Evolutionary conservation across 2,888 invertebrate species (phyloP).

Genomic region (Drosophila glabriapex): DNA sequence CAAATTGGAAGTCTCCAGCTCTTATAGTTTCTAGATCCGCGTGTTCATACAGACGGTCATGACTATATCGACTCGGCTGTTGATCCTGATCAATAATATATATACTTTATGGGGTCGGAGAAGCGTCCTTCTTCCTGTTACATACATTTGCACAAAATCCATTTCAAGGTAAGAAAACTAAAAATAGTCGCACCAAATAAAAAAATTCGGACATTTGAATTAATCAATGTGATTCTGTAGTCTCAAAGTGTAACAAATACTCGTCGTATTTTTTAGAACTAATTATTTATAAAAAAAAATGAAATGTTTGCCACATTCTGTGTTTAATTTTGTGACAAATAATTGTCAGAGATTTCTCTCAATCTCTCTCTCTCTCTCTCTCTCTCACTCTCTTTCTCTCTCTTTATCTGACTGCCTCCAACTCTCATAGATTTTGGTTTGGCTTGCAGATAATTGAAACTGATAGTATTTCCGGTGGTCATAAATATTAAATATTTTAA

Average conservation of each 20-base stretch:
- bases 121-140: too few relatives aligned
- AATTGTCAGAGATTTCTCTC: neutral
- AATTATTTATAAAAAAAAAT: neutral
- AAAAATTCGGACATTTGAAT: neutral
- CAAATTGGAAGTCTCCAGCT: neutral
- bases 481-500: conserved; percentile 53
- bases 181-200: neutral
- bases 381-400: neutral
- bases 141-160: too few relatives aligned
- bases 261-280: neutral
- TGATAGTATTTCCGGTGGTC: conserved; percentile 42
- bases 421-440: neutral
- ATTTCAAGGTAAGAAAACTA: neutral
- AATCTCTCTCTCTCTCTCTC: neutral
- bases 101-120: too few relatives aligned
- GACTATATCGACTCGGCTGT: neutral
- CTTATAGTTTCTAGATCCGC: neutral
- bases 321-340: neutral
- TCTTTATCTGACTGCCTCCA: neutral
- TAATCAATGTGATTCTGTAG: neutral
- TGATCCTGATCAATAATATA: too few relatives aligned
- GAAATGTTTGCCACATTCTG: neutral
- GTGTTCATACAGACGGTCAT: neutral
- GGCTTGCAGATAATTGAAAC: conserved; percentile 1
- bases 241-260: neutral